Conservation (phyloP, 2,797 vertebrate genomes). For the Brachyalestes nurse region DNA sequence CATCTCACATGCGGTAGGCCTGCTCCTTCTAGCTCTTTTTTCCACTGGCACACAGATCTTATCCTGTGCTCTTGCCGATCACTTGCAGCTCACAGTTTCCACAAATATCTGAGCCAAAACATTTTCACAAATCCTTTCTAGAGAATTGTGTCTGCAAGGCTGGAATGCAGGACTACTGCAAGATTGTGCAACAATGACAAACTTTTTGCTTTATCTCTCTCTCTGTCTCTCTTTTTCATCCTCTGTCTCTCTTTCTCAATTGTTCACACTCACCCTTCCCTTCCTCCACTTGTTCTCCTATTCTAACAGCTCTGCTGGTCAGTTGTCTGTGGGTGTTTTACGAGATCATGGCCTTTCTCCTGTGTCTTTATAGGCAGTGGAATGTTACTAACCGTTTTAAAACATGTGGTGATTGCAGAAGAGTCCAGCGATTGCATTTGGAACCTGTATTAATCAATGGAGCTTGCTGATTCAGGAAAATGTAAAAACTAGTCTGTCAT, state of each 20-base stretch:
- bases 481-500: neutral
- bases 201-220: neutral
- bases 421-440: neutral
- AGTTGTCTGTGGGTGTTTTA: neutral
- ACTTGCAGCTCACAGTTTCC: conserved; percentile 58
- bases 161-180: conserved; percentile 6
- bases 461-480: conserved; percentile 12
- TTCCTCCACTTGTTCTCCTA: conserved; percentile 3
- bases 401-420: neutral
- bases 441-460: neutral
- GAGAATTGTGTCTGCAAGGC: neutral
- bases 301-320: neutral
- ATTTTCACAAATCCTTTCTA: conserved; percentile 32
- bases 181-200: neutral
- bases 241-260: neutral
- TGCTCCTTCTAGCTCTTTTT: conserved; percentile 35
- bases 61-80: conserved; percentile 55
- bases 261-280: neutral
- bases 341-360: neutral
- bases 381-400: neutral
- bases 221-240: neutral
- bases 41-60: conserved; percentile 53
- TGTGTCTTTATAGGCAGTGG: neutral
- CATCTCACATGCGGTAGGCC: conserved; percentile 38
- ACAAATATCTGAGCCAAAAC: conserved; percentile 46